Conservation (phyloP, 2,113 vertebrate species). For the Pteruthius melanotis region DNA sequence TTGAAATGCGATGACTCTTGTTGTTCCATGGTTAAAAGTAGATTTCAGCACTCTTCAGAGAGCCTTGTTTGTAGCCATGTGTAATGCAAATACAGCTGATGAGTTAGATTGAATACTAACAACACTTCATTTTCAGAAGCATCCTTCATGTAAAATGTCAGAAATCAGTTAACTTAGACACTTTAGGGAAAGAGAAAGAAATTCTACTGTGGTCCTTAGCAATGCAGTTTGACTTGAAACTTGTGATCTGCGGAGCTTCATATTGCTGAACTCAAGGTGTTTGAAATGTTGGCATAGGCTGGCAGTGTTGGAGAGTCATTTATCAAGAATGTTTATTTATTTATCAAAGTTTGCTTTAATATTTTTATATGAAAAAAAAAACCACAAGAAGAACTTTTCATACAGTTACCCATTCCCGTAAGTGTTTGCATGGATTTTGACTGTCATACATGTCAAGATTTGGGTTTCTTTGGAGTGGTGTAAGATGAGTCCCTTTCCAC, state of each 20-base stretch:
- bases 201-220: not conserved
- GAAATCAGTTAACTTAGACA: not conserved
- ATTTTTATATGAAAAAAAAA: not conserved
- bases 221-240: not conserved
- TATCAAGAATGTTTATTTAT: not conserved
- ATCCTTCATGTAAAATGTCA: not conserved
- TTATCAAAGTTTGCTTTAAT: not conserved
- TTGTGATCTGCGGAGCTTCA: not conserved
- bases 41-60: not conserved
- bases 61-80: not conserved
- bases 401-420: not conserved
- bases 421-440: not conserved
- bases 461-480: not conserved
- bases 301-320: not conserved
- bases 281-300: not conserved
- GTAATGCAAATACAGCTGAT: not conserved
- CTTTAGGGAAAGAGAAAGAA: not conserved
- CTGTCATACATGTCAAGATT: not conserved
- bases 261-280: not conserved
- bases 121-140: constrained; percentile 14
- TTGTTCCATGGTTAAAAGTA: not conserved
- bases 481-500: not conserved
- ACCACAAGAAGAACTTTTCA: not conserved
- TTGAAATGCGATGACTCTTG: not conserved
- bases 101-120: not conserved